Evolutionary conservation across 2,888 invertebrate species (phyloP), one percentile per base, ranked within the genome.

Genomic region (Adineta ricciae): DNA sequence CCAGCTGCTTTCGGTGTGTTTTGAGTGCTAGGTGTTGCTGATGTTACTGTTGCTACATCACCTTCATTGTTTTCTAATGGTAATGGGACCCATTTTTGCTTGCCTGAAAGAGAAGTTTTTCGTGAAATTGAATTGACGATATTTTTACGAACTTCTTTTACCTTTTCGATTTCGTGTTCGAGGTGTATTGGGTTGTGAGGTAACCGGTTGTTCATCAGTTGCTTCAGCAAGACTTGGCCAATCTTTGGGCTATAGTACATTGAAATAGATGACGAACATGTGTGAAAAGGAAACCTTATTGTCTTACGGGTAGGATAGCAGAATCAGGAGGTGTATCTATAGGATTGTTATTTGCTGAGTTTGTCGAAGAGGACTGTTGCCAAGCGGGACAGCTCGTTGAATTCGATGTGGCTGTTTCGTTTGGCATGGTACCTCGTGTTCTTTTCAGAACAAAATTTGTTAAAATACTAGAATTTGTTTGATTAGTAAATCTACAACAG

Each of bases 141-240:
- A 9, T 73, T 38, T 73, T 73, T 27, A 16, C 11, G 8, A 27
- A 8, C 19, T 19, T 64, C 14, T 9, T 24, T 0, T 78, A 78
- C 78, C 78, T 78, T 78, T 78, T n/a, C 16, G 38, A 41, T 41
- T 78, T 9, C 11, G 78, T 41, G 78, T n/a, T 41, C 41, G 8
- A 24, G 78, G 78, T n/a, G 78, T 78, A 78, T 78, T 78, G 21
- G 78, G 78, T 14, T 38, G 41, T n/a, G 78, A 78, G 24, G 78
- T 41, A 38, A 41, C n/a, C 14, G 24, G 8, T n/a, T 41, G 38
- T 41, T 78, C 78, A 78, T 78, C 41, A 21, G 78, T 41, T n/a
- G 78, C 78, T 41, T 78, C 41, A 41, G 78, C 38, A 32, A 78
- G 78, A 78, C 78, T 78, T 11, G 78, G 78, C 78, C 78, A 78